Evolutionary conservation across 2,797 vertebrate species (phyloP).

Genomic region (Rhyacichthys aspro): DNA sequence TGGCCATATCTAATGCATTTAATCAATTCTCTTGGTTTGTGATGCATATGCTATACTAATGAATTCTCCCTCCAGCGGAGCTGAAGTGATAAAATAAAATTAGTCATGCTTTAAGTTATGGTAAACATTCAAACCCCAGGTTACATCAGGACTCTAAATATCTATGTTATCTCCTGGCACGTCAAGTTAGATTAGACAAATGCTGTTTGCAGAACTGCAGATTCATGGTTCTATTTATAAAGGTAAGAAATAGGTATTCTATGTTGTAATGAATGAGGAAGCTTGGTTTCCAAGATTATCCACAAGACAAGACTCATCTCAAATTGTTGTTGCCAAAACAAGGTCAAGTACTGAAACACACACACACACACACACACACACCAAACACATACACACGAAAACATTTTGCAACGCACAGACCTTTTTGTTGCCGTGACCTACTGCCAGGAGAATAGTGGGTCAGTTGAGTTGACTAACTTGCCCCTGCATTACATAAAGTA

Average conservation of each 20-base stretch:
- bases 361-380: too few relatives aligned
- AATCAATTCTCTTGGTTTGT: slow-evolving; percentile 52
- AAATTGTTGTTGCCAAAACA: slow-evolving; percentile 42
- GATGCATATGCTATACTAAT: slow-evolving; percentile 62
- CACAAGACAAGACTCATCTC: slow-evolving; percentile 15
- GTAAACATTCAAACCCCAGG: slow-evolving; percentile 54
- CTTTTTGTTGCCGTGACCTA: slow-evolving; percentile 31
- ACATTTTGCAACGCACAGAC: slow-evolving; percentile 26
- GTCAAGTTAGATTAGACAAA: slow-evolving; percentile 39
- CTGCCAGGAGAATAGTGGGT: slow-evolving; percentile 56
- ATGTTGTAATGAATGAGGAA: slow-evolving; percentile 26
- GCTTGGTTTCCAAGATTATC: neutral
- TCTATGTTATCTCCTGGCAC: slow-evolving; percentile 24
- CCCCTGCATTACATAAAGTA: slow-evolving; percentile 13
- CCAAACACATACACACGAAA: slow-evolving; percentile 22
- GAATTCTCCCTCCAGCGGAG: slow-evolving; percentile 56
- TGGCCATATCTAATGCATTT: slow-evolving; percentile 44
- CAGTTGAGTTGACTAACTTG: slow-evolving; percentile 64
- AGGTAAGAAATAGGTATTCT: slow-evolving; percentile 17
- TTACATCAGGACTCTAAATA: slow-evolving; percentile 35
- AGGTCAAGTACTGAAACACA: too few relatives aligned
- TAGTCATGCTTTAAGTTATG: slow-evolving; percentile 50
- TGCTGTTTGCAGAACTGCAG: slow-evolving; percentile 51
- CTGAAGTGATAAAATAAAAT: slow-evolving; percentile 59
- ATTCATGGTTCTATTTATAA: slow-evolving; percentile 30